A percentile compares a stretch with the other conserved stretches of the same genome.
phyloP scores from a whole-genome alignment of 1,140 invertebrate species.

The Bombus consobrinus region DNA sequence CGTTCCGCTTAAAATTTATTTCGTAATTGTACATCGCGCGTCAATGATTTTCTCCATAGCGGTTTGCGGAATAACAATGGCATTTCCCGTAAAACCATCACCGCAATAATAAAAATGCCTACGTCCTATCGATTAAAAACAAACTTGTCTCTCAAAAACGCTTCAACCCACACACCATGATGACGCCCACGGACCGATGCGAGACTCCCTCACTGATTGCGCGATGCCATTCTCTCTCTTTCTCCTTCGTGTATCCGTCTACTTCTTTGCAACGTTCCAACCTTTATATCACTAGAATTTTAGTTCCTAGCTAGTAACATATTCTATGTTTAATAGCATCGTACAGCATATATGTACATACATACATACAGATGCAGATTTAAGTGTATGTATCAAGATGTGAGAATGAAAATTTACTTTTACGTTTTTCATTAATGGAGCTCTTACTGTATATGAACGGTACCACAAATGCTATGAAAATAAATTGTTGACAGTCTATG shows the following conservation, averaged over 20 bases:
- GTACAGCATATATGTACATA: background rate
- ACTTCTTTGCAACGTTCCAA: slow-evolving; percentile 17
- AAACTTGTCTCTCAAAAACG: slow-evolving; percentile 64
- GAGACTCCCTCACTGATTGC: slow-evolving; percentile 38
- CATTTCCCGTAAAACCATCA: slow-evolving; percentile 52
- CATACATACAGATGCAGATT: no score
- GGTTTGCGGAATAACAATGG: slow-evolving; percentile 35
- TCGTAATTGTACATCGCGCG: slow-evolving; percentile 40
- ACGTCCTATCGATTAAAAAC: slow-evolving; percentile 67
- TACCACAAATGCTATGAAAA: background rate
- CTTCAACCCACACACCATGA: slow-evolving; percentile 64
- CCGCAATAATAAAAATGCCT: slow-evolving; percentile 63
- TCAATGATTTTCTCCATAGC: slow-evolving; percentile 51
- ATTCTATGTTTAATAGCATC: background rate
- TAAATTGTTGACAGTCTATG: background rate
- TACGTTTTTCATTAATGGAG: background rate
- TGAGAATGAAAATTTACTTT: background rate
- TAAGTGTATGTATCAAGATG: background rate
- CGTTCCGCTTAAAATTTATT: slow-evolving; percentile 47
- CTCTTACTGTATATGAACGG: background rate
- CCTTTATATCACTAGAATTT: slow-evolving; percentile 2
- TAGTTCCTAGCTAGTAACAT: slow-evolving; percentile 16
- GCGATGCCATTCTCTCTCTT: slow-evolving; percentile 25
- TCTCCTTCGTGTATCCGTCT: slow-evolving; percentile 1
- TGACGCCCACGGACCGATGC: slow-evolving; percentile 66